Evolutionary conservation across 1,140 invertebrate species (phyloP), one percentile per base, ranked within the genome.

Genomic region (Drosophila burlai): DNA sequence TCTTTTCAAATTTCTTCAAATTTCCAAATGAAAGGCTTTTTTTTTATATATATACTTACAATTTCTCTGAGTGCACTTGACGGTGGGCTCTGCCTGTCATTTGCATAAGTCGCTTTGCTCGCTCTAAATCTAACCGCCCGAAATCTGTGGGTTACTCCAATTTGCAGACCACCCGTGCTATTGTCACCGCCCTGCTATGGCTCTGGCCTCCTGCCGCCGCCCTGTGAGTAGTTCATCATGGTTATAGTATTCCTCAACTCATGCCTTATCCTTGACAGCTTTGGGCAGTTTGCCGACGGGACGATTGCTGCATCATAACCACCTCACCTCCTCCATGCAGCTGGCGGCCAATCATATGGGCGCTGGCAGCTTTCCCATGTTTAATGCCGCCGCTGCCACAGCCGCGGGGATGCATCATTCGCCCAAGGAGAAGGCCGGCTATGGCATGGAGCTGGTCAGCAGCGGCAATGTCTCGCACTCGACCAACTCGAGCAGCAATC

Each of bases 141-240:
- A 69, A 67, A 45, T 71, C 40, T 66, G 61, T 40, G 66, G 66
- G 67, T 29, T 43, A 55, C 67, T 73, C 42, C 49, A 77, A 73
- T 87, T 89, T 93, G 63, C 84, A 94, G 94, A 78, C 92, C 92
- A 47, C 92, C 92, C 54, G 91, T 93, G 67, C 66, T 93, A 83
- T 71, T 93, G 26, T 93, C 92, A n/a, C 92, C 92, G 61, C 86
- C 92, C 69, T 91, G 92, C 47, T 93, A 93, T 62, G 92, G 89
- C 47, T 80, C 92, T 18, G 93, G 91, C 38, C 83, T 94, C 52
- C 61, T 94, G 57, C 91, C 87, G 58, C 93, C 93, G 47, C 91
- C 93, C 52, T 90, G 92, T 93, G 76, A 92, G 90, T 92, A 52
- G 50, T 73, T 8, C 10, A 36, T 10, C 24, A 7, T 13, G 13